Conservation (phyloP, 2,113 vertebrate species). For the Sapayoa aenigma region DNA sequence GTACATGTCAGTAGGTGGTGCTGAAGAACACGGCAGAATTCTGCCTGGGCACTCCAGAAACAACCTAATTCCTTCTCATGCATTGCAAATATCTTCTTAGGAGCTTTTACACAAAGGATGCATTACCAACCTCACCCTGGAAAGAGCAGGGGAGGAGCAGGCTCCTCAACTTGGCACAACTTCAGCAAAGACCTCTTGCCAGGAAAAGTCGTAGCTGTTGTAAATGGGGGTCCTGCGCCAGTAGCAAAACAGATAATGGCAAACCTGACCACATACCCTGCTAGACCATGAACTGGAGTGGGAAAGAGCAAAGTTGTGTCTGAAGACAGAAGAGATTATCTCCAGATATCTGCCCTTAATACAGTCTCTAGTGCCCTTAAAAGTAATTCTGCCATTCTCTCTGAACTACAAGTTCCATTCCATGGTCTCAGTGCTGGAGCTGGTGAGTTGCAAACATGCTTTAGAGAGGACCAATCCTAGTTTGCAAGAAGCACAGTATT, state of each 20-base stretch:
- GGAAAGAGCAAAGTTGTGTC: background rate
- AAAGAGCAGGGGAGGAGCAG: background rate
- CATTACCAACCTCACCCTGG: slow-evolving; percentile 1
- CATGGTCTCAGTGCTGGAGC: background rate
- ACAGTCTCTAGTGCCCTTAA: background rate
- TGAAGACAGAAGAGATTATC: background rate
- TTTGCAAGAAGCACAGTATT: background rate
- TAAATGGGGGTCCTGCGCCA: background rate
- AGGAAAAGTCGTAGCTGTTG: background rate
- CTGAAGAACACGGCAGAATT: slow-evolving; percentile 21
- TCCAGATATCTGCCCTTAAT: background rate
- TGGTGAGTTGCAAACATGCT: background rate
- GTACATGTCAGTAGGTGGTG: slow-evolving; percentile 40
- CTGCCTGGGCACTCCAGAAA: background rate
- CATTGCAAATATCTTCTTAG: slow-evolving; percentile 18
- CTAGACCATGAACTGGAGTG: background rate
- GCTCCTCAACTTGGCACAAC: background rate
- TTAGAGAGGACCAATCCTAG: background rate
- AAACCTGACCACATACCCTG: background rate
- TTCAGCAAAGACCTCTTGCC: background rate
- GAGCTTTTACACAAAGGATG: slow-evolving; percentile 10
- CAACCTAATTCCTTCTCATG: background rate
- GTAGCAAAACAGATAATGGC: background rate
- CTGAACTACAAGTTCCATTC: background rate
- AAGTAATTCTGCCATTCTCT: background rate